Conservation (phyloP, 2,113 vertebrate species). For the Colossoma macropomum region DNA sequence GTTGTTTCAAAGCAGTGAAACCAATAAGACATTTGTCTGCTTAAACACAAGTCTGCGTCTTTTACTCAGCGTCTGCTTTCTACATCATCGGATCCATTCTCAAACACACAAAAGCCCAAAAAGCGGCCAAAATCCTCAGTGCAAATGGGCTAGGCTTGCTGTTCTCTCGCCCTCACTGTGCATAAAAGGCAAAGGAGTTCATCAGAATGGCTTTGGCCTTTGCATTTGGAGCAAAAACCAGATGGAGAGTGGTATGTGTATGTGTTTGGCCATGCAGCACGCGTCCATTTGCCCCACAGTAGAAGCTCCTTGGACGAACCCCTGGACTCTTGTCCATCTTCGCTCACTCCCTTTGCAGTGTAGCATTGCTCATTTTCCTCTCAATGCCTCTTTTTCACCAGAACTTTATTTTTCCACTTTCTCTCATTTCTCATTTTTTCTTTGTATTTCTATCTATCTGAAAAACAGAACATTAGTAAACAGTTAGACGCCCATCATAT, state of each 20-base stretch:
- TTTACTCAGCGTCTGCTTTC: not conserved
- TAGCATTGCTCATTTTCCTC: not conserved
- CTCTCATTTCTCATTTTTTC: not conserved
- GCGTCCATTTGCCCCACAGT: constrained; percentile 5
- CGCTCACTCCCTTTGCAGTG: not conserved
- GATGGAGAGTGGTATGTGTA: not conserved
- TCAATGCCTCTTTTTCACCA: not conserved
- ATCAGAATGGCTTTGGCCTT: constrained; percentile 43
- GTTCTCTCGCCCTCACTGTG: not conserved
- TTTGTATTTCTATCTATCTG: not conserved
- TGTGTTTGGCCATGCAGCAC: not conserved
- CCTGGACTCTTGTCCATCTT: not conserved
- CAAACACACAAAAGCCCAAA: not conserved
- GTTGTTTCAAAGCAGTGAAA: constrained; percentile 3
- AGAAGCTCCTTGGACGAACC: not conserved
- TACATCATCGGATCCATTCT: constrained; percentile 4
- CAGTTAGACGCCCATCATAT: not conserved
- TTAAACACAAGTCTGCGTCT: not conserved
- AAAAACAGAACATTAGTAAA: not conserved
- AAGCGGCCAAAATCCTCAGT: not conserved
- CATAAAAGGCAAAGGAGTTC: not conserved
- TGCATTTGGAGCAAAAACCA: not conserved
- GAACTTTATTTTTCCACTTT: no score
- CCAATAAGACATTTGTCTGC: not conserved
- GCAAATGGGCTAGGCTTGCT: not conserved